A percentile compares a stretch with the other conserved stretches of the same genome.
These are phyloP conservation scores for Sphecodes monilicornis DNA, from an alignment of 2,888 invertebrate species.

Conservation along the genomic window DNA sequence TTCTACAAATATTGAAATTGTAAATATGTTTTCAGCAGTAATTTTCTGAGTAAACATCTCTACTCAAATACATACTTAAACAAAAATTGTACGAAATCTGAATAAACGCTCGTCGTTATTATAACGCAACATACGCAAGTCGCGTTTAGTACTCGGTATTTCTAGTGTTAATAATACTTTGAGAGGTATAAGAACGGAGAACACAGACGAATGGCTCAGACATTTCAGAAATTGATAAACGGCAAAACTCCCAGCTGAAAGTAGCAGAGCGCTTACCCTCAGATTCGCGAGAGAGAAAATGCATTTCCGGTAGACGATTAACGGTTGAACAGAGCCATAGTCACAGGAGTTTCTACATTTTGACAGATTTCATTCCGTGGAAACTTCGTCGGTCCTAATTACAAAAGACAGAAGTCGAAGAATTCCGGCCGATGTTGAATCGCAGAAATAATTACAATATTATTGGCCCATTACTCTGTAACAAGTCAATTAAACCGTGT, in stretches of 20 bases:
- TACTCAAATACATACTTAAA: too few species aligned
- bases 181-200: neutral
- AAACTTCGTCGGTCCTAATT: neutral
- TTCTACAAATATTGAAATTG: too few species aligned
- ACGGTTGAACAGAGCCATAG: neutral
- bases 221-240: neutral
- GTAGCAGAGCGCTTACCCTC: neutral
- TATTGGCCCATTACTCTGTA: neutral
- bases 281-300: neutral
- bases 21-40: too few species aligned
- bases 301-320: neutral
- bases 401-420: neutral
- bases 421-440: neutral
- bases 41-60: too few species aligned
- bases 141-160: too few species aligned
- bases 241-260: too few species aligned
- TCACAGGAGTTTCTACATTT: neutral
- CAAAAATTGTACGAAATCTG: too few species aligned
- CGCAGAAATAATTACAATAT: neutral
- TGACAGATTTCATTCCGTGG: neutral
- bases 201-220: neutral
- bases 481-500: constrained; percentile 3
- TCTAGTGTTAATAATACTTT: too few species aligned
- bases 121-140: too few species aligned
- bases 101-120: too few species aligned